A percentile compares a stretch with the other conserved stretches of the same genome.
These are phyloP conservation scores for Piprites chloris DNA, from an alignment of 2,113 vertebrate genomes.

Conservation along the genomic window DNA sequence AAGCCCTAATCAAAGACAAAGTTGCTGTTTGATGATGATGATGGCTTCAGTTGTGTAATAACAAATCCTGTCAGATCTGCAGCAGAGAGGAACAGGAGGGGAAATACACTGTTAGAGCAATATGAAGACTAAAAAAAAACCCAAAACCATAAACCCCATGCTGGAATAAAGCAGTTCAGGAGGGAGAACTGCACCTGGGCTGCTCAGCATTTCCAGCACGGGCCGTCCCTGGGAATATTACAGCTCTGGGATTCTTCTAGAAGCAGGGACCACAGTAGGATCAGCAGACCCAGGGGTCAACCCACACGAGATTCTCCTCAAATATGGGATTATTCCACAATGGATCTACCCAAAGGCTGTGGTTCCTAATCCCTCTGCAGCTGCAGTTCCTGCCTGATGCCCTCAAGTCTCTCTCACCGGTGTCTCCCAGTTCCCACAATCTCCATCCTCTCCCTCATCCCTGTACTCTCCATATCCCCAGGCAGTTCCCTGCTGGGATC, in stretches of 20 bases:
- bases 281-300: not conserved
- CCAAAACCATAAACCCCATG: rapidly evolving
- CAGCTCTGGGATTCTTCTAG: not conserved
- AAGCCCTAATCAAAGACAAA: not conserved
- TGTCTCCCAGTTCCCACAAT: not conserved
- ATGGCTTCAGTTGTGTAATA: not conserved
- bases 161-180: not conserved
- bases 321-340: not conserved
- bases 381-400: not conserved
- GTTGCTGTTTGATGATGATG: not conserved
- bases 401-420: rapidly evolving
- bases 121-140: not conserved
- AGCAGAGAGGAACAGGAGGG: not conserved
- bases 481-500: not conserved
- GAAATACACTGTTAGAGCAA: not conserved
- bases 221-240: not conserved
- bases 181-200: not conserved
- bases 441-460: not conserved
- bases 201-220: not conserved
- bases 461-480: not conserved
- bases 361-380: not conserved
- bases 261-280: rapidly evolving
- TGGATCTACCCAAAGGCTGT: too few relatives aligned
- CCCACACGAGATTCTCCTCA: not conserved
- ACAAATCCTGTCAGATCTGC: not conserved